These are phyloP conservation scores for Ptychoptera contaminata DNA, from an alignment of 2,888 invertebrate genomes.

Conservation along the genomic window DNA sequence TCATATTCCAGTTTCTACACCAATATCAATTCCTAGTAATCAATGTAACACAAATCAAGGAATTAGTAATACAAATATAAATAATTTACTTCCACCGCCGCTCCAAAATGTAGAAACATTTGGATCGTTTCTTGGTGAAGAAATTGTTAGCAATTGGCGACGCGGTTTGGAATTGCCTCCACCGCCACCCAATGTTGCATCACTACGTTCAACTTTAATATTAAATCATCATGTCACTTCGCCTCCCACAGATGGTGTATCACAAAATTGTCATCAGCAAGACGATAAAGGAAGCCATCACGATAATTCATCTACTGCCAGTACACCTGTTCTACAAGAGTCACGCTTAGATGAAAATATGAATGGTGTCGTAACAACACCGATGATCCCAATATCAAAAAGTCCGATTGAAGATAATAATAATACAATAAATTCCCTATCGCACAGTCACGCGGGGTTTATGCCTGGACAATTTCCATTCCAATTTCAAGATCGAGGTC, in stretches of 20 bases:
- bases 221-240: slow-evolving; percentile 13
- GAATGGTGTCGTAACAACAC: slow-evolving; percentile 16
- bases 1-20: slow-evolving; percentile 4
- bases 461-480: slow-evolving; percentile 39
- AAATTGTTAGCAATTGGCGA: slow-evolving; percentile 67
- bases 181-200: slow-evolving; percentile 14
- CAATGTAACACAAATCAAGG: slow-evolving; percentile 12
- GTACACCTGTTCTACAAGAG: slow-evolving; percentile 31
- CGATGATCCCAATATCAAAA: slow-evolving; percentile 25
- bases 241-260: slow-evolving; percentile 2
- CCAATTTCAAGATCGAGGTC: slow-evolving; percentile 65
- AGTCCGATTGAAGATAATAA: slow-evolving; percentile 37
- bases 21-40: slow-evolving; percentile 20
- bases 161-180: slow-evolving; percentile 44
- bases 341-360: slow-evolving; percentile 16
- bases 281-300: slow-evolving; percentile 18
- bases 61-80: not conserved
- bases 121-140: slow-evolving; percentile 64
- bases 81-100: slow-evolving; percentile 30
- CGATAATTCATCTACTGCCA: slow-evolving; percentile 31
- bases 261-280: slow-evolving; percentile 16
- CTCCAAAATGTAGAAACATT: slow-evolving; percentile 50
- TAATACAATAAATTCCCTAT: slow-evolving; percentile 32
- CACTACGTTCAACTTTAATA: not conserved
- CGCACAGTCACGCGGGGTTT: slow-evolving; percentile 28